These are phyloP conservation scores for Hyperopisus bebe DNA, from an alignment of 2,113 vertebrate species.

Conservation along the genomic window DNA sequence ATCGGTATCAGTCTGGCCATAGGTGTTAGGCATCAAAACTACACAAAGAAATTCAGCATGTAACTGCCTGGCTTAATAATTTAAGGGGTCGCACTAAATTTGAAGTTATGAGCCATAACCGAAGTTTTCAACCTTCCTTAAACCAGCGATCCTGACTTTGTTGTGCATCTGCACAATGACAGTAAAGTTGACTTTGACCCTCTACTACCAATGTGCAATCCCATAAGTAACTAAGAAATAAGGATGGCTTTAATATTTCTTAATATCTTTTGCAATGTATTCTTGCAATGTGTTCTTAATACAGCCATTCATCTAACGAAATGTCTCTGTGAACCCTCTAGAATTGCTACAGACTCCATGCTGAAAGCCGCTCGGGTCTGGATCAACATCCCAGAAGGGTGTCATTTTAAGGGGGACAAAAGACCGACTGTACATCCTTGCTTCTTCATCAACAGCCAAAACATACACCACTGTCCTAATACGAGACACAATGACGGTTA, in stretches of 20 bases:
- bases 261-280: neutral
- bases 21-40: neutral
- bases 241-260: neutral
- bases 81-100: neutral
- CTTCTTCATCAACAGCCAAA: conserved; percentile 25
- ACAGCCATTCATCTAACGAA: neutral
- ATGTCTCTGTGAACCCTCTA: neutral
- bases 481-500: conserved; percentile 11
- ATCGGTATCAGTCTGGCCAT: neutral
- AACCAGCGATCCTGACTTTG: neutral
- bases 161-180: neutral
- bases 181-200: neutral
- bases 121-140: neutral
- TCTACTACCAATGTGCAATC: neutral
- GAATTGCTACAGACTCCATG: neutral
- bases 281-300: neutral
- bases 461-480: conserved; percentile 26
- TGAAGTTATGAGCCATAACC: neutral
- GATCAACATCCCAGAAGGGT: neutral
- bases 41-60: neutral
- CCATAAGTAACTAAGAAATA: neutral
- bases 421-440: conserved; percentile 9
- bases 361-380: neutral
- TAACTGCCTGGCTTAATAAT: neutral
- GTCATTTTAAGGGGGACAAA: neutral